Base-by-base conservation (phyloP, 2,113 vertebrate species). In the Grantiella picta region DNA sequence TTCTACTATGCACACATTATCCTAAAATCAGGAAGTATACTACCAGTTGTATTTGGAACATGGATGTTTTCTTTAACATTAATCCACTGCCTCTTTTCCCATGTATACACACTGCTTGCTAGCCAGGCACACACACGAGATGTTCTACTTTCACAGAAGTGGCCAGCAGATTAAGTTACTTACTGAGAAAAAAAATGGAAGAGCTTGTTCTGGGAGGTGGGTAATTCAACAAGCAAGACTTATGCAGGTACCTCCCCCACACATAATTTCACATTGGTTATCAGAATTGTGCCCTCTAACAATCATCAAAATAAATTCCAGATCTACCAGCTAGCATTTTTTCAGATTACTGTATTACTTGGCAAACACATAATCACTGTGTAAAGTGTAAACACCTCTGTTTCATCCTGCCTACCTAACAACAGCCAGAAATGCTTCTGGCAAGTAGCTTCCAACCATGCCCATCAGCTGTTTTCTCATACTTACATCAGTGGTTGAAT, bases 201-300 rank as follows among this genome's bases (percentile, higher is more conserved):
- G 24, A 59, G 25, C 3, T 68, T 50, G 18, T 29, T 52, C 28
- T 50, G 13, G 22, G 28, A 91, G 15, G 9, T n/a, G 4, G 5
- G 3, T 9, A 53, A 20, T 68, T 44, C 49, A 71, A 9, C 0
- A 0, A 24, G 8, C 15, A 76, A 92, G 36, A 53, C 4, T 14
- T 22, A 38, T 2, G 7, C 2, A 13, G 28, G 28, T 45, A 56
- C 28, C 17, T 12, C 47, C 15, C 23, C 12, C 0, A 3, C 21
- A 27, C 1, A 1, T 3, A 79, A 40, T 10, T 36, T 76, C 11
- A 70, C 2, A 2, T 0, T 52, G 27, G 5, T 20, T 85, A 56
- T 31, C 57, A 50, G 45, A 89, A 76, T 65, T 56, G 25, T 27
- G 68, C 4, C 20, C 21, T 76, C n/a, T 47, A 87, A 29, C 23